Evolutionary conservation across 2,113 vertebrate species (phyloP), one percentile per base, ranked within the genome.

Genomic region (Fulica atra): DNA sequence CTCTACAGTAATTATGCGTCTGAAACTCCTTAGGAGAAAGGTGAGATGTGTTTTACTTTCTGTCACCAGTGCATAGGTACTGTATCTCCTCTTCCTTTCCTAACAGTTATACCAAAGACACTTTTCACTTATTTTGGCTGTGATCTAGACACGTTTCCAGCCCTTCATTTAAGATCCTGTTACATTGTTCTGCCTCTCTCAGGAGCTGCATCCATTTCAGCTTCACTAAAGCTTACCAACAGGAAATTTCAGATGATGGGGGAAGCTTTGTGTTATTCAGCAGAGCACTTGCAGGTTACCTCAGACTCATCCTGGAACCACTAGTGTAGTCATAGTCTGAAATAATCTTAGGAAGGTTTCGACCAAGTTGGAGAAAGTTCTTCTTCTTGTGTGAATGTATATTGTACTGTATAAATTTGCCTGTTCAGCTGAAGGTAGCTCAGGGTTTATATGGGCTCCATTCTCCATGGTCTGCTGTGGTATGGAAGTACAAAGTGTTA

Each of bases 401-500:
- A 4, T 11, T 60, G 17, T 18, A 25, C 6, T 23, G 13, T 18
- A 21, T 0, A 63, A 35, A 46, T 50, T 63, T 46, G 6, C 24
- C 21, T 71, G 46, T 15, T 89, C 6, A 16, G 15, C 1, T 36
- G 70, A 68, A 68, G 35, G 23, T 8, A 42, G 21, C 21, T 59
- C 33, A 57, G 31, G 54, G 16, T 11, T 13, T 21, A 48, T 11
- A 11, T 3, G 33, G 40, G 25, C 16, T 91, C 25, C 11, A 0
- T 50, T 40, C 23, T 42, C n/a, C 31, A 8, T 7, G 25, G 17
- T 29, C 26, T 44, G 26, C 9, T 13, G 9, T 25, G 50, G 1
- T 70, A 9, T 20, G 42, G 18, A 68, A 21, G 3, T 29, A 17
- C 7, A 19, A 0, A 2, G 17, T 11, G 4, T 10, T 29, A 5